phyloP scores from a whole-genome alignment of 2,797 vertebrate genomes.

The Todus mexicanus region DNA sequence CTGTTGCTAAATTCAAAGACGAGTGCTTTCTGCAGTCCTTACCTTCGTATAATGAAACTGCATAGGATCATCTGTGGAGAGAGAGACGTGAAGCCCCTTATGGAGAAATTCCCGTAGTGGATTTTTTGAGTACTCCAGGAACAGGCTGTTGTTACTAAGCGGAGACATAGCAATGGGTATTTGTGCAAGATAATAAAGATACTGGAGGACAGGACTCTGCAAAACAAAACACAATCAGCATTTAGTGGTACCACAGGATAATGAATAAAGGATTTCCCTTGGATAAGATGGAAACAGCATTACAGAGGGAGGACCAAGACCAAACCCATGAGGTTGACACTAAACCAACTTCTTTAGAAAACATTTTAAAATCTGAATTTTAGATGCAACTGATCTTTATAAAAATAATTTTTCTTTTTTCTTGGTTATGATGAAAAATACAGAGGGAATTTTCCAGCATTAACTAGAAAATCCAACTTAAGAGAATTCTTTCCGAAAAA shows the following conservation, averaged over 20 bases:
- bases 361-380: not conserved
- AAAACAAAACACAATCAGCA: slow-evolving; percentile 31
- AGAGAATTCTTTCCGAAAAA: not conserved
- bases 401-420: not conserved
- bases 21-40: not conserved
- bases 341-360: not conserved
- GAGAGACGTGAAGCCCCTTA: slow-evolving; percentile 91
- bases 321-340: not conserved
- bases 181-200: slow-evolving; percentile 95
- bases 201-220: slow-evolving; percentile 96
- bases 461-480: not conserved
- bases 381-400: not conserved
- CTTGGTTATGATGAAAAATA: not conserved
- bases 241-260: not conserved
- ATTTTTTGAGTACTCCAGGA: slow-evolving; percentile 96
- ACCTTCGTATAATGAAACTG: slow-evolving; percentile 99
- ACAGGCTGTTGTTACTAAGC: slow-evolving; percentile 97
- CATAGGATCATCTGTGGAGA: slow-evolving; percentile 97
- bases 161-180: slow-evolving; percentile 98
- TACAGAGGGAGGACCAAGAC: not conserved
- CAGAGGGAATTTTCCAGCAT: not conserved
- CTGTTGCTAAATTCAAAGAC: not conserved
- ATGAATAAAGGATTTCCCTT: not conserved
- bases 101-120: slow-evolving; percentile 93
- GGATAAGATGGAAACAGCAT: not conserved